Evolutionary conservation across 1,140 invertebrate species (phyloP).

Genomic region (Meloidogyne hapla): DNA sequence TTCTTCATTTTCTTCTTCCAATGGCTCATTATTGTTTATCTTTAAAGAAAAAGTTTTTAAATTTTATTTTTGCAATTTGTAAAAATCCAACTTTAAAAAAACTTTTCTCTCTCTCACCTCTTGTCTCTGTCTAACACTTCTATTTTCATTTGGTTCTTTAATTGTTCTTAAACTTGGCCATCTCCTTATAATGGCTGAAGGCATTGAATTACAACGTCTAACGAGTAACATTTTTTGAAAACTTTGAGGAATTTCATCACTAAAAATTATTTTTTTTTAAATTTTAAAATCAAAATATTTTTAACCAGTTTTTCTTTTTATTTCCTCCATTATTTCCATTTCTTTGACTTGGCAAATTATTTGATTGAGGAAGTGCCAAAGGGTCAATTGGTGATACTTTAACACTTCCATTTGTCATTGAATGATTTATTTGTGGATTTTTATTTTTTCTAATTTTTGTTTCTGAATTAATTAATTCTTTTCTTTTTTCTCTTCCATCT

Average conservation of each 20-base stretch:
- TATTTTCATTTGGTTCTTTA: neutral
- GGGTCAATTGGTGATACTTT: neutral
- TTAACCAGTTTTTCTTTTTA: neutral
- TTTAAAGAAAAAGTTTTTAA: neutral
- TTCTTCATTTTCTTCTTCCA: neutral
- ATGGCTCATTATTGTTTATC: neutral
- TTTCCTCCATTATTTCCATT: neutral
- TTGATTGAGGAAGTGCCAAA: neutral
- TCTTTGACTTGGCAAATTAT: neutral
- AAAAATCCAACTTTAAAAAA: too few relatives aligned
- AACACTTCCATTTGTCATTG: neutral
- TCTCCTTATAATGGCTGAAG: neutral
- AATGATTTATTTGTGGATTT: neutral
- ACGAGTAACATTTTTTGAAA: neutral
- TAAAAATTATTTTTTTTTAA: neutral
- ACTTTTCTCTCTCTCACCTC: too few relatives aligned
- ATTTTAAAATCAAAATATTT: neutral
- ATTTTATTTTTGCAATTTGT: neutral
- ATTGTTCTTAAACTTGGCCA: conserved; percentile 11
- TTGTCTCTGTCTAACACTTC: neutral
- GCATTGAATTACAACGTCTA: conserved; percentile 18
- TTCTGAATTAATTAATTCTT: conserved; percentile 4
- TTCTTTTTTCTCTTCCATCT: conserved; percentile 7
- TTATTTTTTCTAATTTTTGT: neutral
- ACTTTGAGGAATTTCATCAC: neutral